Evolutionary conservation across 2,113 vertebrate genomes (phyloP), one percentile per base, ranked within the genome.

Genomic region (Phalacrocorax pelagicus): DNA sequence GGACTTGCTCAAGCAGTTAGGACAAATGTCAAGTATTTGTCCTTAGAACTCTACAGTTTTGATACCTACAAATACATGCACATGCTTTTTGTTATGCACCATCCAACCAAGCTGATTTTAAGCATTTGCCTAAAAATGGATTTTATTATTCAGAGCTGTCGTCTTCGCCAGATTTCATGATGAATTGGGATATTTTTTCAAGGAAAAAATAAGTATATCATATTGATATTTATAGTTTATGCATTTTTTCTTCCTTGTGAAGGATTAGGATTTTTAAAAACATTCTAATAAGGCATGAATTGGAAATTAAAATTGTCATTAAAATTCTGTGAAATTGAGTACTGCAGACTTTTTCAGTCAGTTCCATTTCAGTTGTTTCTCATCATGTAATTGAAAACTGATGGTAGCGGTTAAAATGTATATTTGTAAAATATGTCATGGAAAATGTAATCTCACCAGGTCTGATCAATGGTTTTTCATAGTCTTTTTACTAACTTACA

Each of bases 361-460:
- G 11, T 86, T 46, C 29, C 54, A 83, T 82, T 79, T 74, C 6
- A 81, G 88, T 69, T 74, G 5, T 74, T 94, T 81, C 73, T 84
- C 32, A 90, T 73, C 70, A 57, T 55, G 27, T 57, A 42, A 40
- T 69, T 55, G 36, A 87, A 94, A 90, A 85, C 7, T 44, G 38
- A 84, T 66, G 5, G 8, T 38, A 69, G 79, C 77, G 34, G 15
- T 85, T 88, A 58, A 47, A 85, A 80, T 67, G 3, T 22, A 23
- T 84, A 81, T 63, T 82, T 70, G n/a, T 52, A 63, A 73, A 74
- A 73, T 84, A 36, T 23, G 16, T 54, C 13, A 83, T 27, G 23
- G 26, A 67, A 90, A 96, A 79, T 11, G 6, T 58, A 38, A 72
- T 72, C 54, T 87, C 34, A 75, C 9, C 17, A 58, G 12, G 7